Conservation (phyloP, 2,888 invertebrate genomes). For the Archips xylosteana region DNA sequence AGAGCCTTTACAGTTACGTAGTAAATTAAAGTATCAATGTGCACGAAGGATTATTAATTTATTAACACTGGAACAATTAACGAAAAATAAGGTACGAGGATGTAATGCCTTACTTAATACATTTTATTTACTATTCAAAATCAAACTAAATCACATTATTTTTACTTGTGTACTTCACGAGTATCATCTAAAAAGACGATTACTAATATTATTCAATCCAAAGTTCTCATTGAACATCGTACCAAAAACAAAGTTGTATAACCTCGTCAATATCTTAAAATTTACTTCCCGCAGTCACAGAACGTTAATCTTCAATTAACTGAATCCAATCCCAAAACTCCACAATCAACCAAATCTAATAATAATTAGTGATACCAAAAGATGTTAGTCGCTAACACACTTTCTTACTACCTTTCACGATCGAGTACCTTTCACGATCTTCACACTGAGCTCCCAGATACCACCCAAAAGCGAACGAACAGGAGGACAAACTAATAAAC, state of each 20-base stretch:
- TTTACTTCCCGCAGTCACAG: not conserved
- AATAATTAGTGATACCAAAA: slow-evolving; percentile 69
- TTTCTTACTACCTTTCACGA: slow-evolving; percentile 55
- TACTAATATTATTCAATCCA: not conserved
- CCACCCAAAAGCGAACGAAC: slow-evolving; percentile 66
- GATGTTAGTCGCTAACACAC: slow-evolving; percentile 80
- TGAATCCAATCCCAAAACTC: not conserved
- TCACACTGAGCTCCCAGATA: not conserved
- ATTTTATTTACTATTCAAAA: too few species aligned
- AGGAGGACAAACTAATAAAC: slow-evolving; percentile 81
- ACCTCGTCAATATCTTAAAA: not conserved
- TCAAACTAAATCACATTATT: too few species aligned
- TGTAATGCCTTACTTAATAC: too few species aligned
- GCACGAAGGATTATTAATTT: too few species aligned
- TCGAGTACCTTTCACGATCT: slow-evolving; percentile 65
- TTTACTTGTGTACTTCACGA: too few species aligned
- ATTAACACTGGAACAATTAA: too few species aligned
- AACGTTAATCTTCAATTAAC: not conserved
- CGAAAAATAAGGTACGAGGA: too few species aligned
- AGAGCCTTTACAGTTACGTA: too few species aligned
- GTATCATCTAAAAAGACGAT: not conserved
- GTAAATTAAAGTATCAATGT: too few species aligned
- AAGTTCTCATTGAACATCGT: not conserved
- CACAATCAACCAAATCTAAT: slow-evolving; percentile 65
- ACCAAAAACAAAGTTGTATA: not conserved